Conservation (phyloP, 2,888 invertebrate genomes). For the Andrena bucephala region DNA sequence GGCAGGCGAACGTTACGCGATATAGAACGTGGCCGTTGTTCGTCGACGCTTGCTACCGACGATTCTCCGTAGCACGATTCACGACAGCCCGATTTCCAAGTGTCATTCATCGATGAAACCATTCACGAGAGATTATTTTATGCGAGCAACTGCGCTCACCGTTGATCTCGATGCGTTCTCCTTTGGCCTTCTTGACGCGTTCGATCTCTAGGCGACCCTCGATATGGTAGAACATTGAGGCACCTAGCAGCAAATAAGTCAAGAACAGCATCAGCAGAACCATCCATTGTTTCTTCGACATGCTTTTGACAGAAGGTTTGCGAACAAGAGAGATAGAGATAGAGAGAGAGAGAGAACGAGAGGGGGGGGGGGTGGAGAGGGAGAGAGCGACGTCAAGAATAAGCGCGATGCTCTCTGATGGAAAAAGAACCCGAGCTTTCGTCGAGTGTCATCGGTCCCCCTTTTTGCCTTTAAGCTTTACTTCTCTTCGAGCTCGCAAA, state of each 20-base stretch:
- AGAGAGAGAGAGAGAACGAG: too few relatives aligned
- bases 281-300: conserved; percentile 93
- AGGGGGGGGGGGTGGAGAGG: too few relatives aligned
- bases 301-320: conserved; percentile 80
- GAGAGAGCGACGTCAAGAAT: conserved; percentile 3
- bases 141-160: conserved; percentile 86
- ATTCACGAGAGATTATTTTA: not conserved
- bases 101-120: not conserved
- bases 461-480: too few relatives aligned
- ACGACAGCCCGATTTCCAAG: not conserved
- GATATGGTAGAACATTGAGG: conserved; percentile 94
- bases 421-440: not conserved
- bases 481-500: not conserved
- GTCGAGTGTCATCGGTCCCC: conserved; percentile 35
- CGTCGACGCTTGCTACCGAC: not conserved
- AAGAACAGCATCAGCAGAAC: conserved; percentile 91
- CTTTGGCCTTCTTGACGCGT: conserved; percentile 87
- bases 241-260: conserved; percentile 92
- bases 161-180: conserved; percentile 89
- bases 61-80: not conserved
- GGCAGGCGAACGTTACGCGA: too few relatives aligned
- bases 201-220: conserved; percentile 91
- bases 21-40: too few relatives aligned
- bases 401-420: not conserved
- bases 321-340: too few relatives aligned